phyloP scores from a whole-genome alignment of 30 jellyfish, hydroid and myxozoan species.

The Rhopilema esculentum region DNA sequence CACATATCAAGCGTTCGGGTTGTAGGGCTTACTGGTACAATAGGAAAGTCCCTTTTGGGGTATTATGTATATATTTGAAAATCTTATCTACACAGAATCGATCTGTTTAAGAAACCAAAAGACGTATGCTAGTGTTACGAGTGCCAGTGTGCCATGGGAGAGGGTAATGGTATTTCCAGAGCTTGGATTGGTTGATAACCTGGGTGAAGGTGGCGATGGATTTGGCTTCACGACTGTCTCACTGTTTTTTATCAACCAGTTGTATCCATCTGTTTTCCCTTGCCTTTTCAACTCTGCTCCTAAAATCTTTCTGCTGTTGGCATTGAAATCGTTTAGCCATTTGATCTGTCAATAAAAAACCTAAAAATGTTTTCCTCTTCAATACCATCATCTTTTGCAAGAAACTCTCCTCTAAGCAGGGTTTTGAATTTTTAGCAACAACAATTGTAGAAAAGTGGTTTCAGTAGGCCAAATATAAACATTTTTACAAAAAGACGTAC shows the following conservation, averaged over 20 bases:
- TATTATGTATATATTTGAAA: too few species aligned
- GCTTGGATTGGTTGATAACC: background rate
- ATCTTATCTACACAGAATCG: background rate
- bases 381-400: too few species aligned
- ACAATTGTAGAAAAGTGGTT: too few species aligned
- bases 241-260: constrained; percentile 74
- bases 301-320: constrained; percentile 56
- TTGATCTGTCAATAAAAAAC: constrained; percentile 17
- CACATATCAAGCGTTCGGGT: too few species aligned
- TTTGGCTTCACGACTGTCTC: constrained; percentile 48
- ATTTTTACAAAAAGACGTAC: too few species aligned
- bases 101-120: background rate
- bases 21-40: too few species aligned
- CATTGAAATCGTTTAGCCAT: constrained; percentile 82
- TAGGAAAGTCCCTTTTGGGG: background rate
- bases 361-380: background rate
- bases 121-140: background rate
- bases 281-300: constrained; percentile 74
- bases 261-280: constrained; percentile 75
- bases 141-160: background rate
- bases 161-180: constrained; percentile 12
- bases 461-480: too few species aligned
- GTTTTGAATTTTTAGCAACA: background rate
- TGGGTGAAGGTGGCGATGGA: constrained; percentile 18
- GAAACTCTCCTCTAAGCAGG: too few species aligned